Percentiles rank a stretch among this genome's conserved stretches.
These are phyloP conservation scores for Patiria pectinifera DNA, from an alignment of 53 echinoderm and acorn worm genomes.

Conservation along the genomic window DNA sequence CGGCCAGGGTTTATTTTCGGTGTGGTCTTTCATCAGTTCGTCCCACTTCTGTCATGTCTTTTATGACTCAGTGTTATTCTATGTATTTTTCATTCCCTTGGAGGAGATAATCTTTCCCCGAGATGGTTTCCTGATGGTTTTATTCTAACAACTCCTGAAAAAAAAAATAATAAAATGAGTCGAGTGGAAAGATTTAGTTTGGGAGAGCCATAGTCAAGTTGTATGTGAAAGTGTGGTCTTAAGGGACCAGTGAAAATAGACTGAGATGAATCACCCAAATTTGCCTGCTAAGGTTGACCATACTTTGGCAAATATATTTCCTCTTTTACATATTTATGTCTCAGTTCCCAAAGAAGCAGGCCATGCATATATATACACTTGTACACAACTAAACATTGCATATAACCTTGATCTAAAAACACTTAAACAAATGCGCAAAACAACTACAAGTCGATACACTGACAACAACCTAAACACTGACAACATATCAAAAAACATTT, in stretches of 20 bases:
- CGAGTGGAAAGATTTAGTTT: not conserved
- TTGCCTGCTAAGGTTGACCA: no score
- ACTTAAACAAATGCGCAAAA: no score
- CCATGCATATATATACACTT: no score
- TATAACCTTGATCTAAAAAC: no score
- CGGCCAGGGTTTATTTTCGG: not conserved
- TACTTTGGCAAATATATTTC: no score
- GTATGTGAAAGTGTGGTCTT: not conserved
- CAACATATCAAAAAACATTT: no score
- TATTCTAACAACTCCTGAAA: not conserved
- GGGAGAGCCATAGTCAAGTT: not conserved
- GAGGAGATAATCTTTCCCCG: not conserved
- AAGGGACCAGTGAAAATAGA: not conserved
- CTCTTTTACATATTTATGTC: no score
- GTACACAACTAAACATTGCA: no score
- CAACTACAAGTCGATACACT: no score
- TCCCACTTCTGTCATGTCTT: not conserved
- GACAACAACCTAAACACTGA: no score
- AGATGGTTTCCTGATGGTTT: not conserved
- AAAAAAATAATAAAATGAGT: not conserved
- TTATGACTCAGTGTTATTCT: not conserved
- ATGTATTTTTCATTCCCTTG: not conserved
- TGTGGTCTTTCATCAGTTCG: constrained; percentile 17
- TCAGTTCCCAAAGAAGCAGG: no score
- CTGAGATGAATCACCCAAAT: no score